phyloP scores from a whole-genome alignment of 1,140 invertebrate genomes.

The Megalonaias nervosa region DNA sequence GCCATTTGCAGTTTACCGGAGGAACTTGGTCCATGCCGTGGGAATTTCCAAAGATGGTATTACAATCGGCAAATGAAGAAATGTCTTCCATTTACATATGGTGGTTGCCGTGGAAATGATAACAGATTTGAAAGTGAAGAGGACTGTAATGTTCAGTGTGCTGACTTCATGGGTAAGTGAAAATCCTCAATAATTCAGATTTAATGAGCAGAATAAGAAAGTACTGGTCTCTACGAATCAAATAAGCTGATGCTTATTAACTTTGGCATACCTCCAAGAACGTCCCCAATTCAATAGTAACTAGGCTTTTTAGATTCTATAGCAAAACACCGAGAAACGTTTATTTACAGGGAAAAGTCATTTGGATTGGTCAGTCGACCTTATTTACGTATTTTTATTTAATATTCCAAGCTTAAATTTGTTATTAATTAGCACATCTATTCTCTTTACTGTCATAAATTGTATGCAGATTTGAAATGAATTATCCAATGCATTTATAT shows the following conservation, averaged over 20 bases:
- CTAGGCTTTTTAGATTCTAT: too few relatives aligned
- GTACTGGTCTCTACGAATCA: background rate
- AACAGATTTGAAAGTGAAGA: constrained; percentile 90
- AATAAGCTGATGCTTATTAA: background rate
- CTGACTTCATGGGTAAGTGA: constrained; percentile 67
- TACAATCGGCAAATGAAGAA: constrained; percentile 82
- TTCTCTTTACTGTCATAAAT: too few relatives aligned
- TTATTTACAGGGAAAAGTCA: too few relatives aligned
- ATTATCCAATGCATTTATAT: too few relatives aligned
- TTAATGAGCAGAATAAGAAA: background rate
- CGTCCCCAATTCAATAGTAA: background rate
- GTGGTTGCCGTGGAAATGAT: constrained; percentile 90
- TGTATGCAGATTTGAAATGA: too few relatives aligned
- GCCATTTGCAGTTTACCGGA: constrained; percentile 73
- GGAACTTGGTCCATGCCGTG: constrained; percentile 86
- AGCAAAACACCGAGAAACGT: too few relatives aligned
- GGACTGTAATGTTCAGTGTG: constrained; percentile 87
- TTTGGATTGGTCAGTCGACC: too few relatives aligned
- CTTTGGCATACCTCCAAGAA: background rate
- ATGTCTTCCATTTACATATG: constrained; percentile 88
- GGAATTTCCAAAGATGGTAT: constrained; percentile 86
- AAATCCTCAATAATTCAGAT: too few relatives aligned
- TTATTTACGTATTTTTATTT: too few relatives aligned
- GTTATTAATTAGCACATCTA: too few relatives aligned
- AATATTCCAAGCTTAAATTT: too few relatives aligned